Evolutionary conservation across 2,797 vertebrate genomes (phyloP).

Genomic region (Silurus lanzhouensis): DNA sequence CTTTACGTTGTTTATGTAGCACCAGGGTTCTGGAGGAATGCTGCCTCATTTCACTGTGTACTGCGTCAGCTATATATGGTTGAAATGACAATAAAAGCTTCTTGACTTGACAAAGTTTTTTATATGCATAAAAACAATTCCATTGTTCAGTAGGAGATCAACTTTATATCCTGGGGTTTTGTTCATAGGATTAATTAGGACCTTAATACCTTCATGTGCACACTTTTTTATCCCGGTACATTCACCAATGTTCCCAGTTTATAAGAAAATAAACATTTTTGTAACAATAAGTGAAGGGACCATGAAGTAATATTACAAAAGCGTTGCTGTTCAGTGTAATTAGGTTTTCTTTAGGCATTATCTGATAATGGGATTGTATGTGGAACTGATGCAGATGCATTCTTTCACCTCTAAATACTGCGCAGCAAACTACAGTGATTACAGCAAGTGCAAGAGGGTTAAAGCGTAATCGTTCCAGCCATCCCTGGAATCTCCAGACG

Average conservation of each 20-base stretch:
- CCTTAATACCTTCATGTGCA: neutral
- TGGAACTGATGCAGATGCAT: slow-evolving; percentile 6
- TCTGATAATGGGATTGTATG: neutral
- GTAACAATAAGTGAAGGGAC: neutral
- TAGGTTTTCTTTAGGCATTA: slow-evolving; percentile 4
- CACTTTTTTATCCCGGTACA: neutral
- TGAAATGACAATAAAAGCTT: too few relatives aligned
- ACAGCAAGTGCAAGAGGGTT: slow-evolving; percentile 1
- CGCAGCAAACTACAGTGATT: slow-evolving; percentile 16
- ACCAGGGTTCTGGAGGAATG: too few relatives aligned
- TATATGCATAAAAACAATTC: neutral
- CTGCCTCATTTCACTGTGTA: too few relatives aligned
- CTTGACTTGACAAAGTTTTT: too few relatives aligned
- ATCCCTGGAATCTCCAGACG: slow-evolving; percentile 43
- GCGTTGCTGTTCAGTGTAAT: neutral
- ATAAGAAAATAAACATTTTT: neutral
- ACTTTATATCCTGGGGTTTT: neutral
- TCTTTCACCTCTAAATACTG: slow-evolving; percentile 12
- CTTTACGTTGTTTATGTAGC: too few relatives aligned
- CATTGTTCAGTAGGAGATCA: neutral
- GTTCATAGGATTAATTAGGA: neutral
- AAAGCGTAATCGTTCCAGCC: slow-evolving; percentile 8
- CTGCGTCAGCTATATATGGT: too few relatives aligned
- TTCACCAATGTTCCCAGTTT: neutral
- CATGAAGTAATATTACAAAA: neutral